phyloP scores from a whole-genome alignment of 2,113 vertebrate genomes.

The Sardina pilchardus region DNA sequence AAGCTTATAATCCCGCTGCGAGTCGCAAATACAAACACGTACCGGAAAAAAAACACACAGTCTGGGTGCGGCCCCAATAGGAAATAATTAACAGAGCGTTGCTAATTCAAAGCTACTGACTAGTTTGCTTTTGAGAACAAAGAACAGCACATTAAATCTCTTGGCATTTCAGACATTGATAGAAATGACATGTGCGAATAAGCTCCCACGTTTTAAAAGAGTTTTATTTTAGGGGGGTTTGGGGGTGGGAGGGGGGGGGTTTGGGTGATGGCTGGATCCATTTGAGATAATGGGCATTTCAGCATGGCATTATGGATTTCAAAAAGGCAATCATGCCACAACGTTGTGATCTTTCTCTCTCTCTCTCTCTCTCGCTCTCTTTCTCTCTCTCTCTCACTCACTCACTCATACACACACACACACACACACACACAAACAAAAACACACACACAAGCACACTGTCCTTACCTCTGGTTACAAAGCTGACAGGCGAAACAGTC shows the following conservation, averaged over 20 bases:
- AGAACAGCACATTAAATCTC: neutral
- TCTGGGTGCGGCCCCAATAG: constrained; percentile 37
- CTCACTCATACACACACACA: neutral
- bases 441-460: neutral
- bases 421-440: neutral
- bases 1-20: constrained; percentile 56
- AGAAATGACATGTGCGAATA: constrained; percentile 14
- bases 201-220: constrained; percentile 3
- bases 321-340: constrained; percentile 52
- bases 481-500: constrained; percentile 99
- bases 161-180: neutral
- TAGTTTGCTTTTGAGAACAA: neutral
- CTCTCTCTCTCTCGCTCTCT: constrained; percentile 22
- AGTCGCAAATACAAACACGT: constrained; percentile 51
- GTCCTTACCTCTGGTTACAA: constrained; percentile 99
- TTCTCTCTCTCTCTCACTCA: neutral
- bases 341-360: constrained; percentile 47
- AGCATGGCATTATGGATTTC: constrained; percentile 52
- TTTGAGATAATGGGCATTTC: constrained; percentile 52
- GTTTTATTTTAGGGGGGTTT: no score
- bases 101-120: constrained; percentile 38
- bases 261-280: constrained; percentile 18
- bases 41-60: constrained; percentile 54
- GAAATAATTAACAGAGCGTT: constrained; percentile 54
- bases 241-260: neutral